Percentiles rank a stretch among this genome's conserved stretches.
These are phyloP conservation scores for Resseliella maxima DNA, from an alignment of 2,888 invertebrate species.

Conservation along the genomic window DNA sequence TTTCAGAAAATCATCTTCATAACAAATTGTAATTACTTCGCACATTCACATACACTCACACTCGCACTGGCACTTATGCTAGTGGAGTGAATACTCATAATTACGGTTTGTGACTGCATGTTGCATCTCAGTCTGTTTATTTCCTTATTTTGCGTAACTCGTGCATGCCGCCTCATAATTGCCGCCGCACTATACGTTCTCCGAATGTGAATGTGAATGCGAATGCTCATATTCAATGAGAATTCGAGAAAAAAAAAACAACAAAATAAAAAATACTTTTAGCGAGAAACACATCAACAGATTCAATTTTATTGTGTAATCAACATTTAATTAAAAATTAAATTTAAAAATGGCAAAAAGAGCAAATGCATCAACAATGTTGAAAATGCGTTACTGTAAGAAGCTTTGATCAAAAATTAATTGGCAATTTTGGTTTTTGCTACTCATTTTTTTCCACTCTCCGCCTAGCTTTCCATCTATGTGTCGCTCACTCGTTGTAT, in stretches of 20 bases:
- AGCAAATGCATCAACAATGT: background rate
- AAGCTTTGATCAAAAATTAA: background rate
- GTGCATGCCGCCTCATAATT: background rate
- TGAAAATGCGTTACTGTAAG: background rate
- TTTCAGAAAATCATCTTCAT: conserved; percentile 15
- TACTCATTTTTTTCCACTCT: background rate
- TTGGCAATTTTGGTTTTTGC: conserved; percentile 3
- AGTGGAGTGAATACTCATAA: background rate
- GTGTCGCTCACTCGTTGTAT: too few species aligned
- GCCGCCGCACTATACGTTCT: background rate
- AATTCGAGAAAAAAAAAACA: too few species aligned
- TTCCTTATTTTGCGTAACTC: conserved; percentile 44
- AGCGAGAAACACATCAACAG: background rate
- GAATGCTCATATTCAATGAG: conserved; percentile 1
- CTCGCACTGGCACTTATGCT: too few species aligned
- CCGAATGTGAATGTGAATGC: background rate
- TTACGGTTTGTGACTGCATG: conserved; percentile 8
- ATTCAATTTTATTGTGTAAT: conserved; percentile 44
- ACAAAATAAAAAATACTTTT: background rate
- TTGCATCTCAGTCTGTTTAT: background rate
- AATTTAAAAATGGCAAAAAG: background rate
- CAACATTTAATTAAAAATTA: conserved; percentile 37
- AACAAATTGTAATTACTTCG: background rate
- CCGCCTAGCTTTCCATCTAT: too few species aligned
- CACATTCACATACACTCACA: background rate